These are phyloP conservation scores for Chrysina gloriosa DNA, from an alignment of 2,888 invertebrate genomes.

Conservation along the genomic window DNA sequence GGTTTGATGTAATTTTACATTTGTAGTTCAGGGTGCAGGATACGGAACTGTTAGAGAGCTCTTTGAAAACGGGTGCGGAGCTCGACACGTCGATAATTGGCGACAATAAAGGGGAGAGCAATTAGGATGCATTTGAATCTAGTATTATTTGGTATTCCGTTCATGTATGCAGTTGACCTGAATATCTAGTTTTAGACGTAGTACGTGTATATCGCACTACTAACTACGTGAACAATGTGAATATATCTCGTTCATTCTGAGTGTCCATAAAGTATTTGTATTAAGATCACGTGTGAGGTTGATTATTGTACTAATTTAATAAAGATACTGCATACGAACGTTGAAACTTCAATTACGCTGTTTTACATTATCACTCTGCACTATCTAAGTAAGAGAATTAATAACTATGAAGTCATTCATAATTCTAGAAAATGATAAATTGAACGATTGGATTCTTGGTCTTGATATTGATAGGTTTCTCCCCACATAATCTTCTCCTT, in stretches of 20 bases:
- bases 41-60: neutral
- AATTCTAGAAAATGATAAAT: too few relatives aligned
- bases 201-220: neutral
- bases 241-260: neutral
- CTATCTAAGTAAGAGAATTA: too few relatives aligned
- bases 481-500: too few relatives aligned
- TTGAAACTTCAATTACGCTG: too few relatives aligned
- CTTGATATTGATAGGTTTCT: too few relatives aligned
- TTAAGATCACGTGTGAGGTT: too few relatives aligned
- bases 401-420: too few relatives aligned
- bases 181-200: neutral
- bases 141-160: constrained; percentile 17
- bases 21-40: constrained; percentile 7
- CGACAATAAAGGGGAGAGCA: constrained; percentile 14
- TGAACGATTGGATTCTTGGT: too few relatives aligned
- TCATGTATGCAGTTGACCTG: constrained; percentile 6
- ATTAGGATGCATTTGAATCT: constrained; percentile 17
- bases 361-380: too few relatives aligned
- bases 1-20: constrained; percentile 35
- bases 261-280: neutral
- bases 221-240: neutral
- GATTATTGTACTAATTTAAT: too few relatives aligned
- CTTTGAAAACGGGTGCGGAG: neutral
- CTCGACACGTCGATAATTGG: constrained; percentile 26
- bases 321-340: too few relatives aligned